Conservation (phyloP, 2,888 invertebrate genomes). For the Meteorus colon region DNA sequence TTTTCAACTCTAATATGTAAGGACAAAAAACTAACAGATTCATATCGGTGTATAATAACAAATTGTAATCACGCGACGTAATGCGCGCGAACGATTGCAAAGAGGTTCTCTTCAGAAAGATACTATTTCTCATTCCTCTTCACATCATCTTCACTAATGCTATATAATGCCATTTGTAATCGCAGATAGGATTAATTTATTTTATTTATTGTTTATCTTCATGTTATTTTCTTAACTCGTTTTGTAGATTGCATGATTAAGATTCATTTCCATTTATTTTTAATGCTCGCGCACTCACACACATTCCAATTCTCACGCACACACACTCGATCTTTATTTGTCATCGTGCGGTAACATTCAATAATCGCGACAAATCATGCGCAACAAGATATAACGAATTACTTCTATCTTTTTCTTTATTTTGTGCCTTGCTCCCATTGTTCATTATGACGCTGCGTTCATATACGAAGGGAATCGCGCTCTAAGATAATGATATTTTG, state of each 20-base stretch:
- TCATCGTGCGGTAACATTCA: no score
- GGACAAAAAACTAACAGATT: slow-evolving; percentile 71
- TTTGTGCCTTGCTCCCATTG: no score
- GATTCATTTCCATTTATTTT: no score
- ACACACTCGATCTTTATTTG: no score
- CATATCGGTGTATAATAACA: slow-evolving; percentile 51
- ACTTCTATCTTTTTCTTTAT: no score
- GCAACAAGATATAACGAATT: no score
- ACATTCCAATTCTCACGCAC: no score
- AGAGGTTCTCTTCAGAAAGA: slow-evolving; percentile 29
- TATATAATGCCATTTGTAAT: slow-evolving; percentile 39
- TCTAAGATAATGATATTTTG: no score
- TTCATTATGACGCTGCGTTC: no score
- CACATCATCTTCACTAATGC: not conserved
- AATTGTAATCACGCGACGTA: slow-evolving; percentile 46
- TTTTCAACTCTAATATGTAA: slow-evolving; percentile 67
- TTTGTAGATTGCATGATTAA: not conserved
- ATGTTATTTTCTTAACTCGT: not conserved
- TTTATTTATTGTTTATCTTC: not conserved
- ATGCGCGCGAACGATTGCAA: slow-evolving; percentile 44
- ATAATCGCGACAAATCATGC: no score
- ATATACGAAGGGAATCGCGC: no score
- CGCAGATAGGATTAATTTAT: slow-evolving; percentile 33
- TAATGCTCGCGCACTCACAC: no score
- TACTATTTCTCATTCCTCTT: slow-evolving; percentile 10